Evolutionary conservation across 2,113 vertebrate genomes (phyloP), one percentile per base, ranked within the genome.

Genomic region (Saguinus midas): DNA sequence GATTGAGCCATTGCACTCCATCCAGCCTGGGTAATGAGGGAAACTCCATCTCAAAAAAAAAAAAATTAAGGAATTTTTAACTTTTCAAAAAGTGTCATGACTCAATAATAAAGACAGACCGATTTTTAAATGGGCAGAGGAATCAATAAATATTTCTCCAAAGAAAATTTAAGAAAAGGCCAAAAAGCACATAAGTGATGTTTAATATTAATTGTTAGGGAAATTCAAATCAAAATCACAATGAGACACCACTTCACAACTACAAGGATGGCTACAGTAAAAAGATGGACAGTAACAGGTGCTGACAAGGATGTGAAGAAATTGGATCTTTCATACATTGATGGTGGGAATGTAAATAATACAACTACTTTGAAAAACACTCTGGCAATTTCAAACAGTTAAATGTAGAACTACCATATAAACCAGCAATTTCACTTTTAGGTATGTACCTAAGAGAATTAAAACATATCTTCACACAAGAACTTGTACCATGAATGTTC

Each of bases 131-230:
- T 43, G 35, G 84, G 21, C 66, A 79, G 87, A 93, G 4, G 27
- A 95, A n/a, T 81, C 90, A 66, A 75, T 11, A 75, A 55, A 58
- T 32, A 84, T 73, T 96, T 94, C 45, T 91, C 57, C 75, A 92
- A 80, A 95, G 20, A 72, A 61, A n/a, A 58, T 64, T 57, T 20
- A 48, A 27, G 40, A 83, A 76, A 78, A 52, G 20, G 25, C 20
- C 13, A 81, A 52, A 61, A 83, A 91, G 37, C 23, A 78, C 9
- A 72, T 72, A 40, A 83, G 61, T 13, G 37, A 57, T 91, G 83
- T 37, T 88, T 37, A 76, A 57, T 11, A 37, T 58, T 87, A 80
- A 14, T 57, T 45, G 75, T 57, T 89, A 92, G 25, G 50, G 61
- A 70, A 84, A 43, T 48, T 37, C 43, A 91, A 90, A 90, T 88